Evolutionary conservation across 2,113 vertebrate species (phyloP).

Genomic region (Tachuris rubrigastra): DNA sequence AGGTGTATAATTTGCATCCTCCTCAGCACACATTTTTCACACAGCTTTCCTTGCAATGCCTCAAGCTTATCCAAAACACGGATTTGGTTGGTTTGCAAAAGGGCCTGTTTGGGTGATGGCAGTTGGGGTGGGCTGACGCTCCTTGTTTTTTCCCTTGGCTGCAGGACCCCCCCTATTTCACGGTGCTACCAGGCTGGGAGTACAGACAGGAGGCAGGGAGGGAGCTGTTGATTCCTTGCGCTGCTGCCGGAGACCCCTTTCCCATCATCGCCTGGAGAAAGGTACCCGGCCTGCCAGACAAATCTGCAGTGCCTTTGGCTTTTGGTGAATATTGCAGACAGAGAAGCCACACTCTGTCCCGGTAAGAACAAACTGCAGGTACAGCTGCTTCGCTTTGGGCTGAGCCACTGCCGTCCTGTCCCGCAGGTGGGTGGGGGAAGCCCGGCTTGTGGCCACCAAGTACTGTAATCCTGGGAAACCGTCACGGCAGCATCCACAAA

Average conservation of each 20-base stretch:
- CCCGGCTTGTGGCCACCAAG: slow-evolving; percentile 6
- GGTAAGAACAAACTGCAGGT: slow-evolving; percentile 72
- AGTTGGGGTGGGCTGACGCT: background rate
- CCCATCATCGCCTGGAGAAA: slow-evolving; percentile 98
- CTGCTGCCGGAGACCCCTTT: slow-evolving; percentile 97
- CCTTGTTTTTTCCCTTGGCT: background rate
- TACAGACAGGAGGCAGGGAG: slow-evolving; percentile 98
- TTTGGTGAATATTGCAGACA: slow-evolving; percentile 73
- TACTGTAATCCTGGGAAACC: background rate
- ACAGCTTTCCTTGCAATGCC: background rate
- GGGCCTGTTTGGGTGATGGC: background rate
- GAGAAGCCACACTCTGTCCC: slow-evolving; percentile 71
- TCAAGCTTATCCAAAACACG: background rate
- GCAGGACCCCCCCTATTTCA: slow-evolving; percentile 99
- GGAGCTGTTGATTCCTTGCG: slow-evolving; percentile 97
- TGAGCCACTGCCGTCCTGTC: slow-evolving; percentile 66
- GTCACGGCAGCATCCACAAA: background rate
- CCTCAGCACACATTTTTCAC: accelerated
- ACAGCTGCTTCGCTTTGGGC: slow-evolving; percentile 70
- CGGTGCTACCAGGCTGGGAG: slow-evolving; percentile 99
- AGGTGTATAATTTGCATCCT: background rate
- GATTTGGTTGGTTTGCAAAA: background rate
- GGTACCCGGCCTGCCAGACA: slow-evolving; percentile 80
- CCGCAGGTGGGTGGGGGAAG: slow-evolving; percentile 68
- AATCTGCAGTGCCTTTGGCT: slow-evolving; percentile 75